Evolutionary conservation across 2,888 invertebrate genomes (phyloP).

Genomic region (Cybosia mesomella): DNA sequence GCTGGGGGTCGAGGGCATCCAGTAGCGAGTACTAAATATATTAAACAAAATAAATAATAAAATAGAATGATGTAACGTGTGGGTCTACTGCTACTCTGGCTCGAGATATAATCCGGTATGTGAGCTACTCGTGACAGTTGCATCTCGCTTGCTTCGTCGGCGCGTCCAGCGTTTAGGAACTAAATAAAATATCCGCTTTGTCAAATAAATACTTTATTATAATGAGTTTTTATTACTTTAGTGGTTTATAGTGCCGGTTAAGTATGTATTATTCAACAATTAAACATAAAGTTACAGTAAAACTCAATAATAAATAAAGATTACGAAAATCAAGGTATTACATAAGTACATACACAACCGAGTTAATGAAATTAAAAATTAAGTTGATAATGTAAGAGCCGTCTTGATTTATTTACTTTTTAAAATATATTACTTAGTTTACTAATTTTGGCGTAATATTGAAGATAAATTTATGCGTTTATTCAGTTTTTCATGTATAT

Average conservation of each 20-base stretch:
- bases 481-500: conserved; percentile 62
- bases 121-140: conserved; percentile 75
- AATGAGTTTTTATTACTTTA: conserved; percentile 79
- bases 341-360: conserved; percentile 88
- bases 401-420: conserved; percentile 58
- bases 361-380: conserved; percentile 74
- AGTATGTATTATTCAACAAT: conserved; percentile 84
- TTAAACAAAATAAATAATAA: conserved; percentile 64
- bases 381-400: conserved; percentile 68
- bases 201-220: conserved; percentile 84
- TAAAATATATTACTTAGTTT: conserved; percentile 58
- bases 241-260: conserved; percentile 81
- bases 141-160: conserved; percentile 18
- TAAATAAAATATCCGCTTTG: conserved; percentile 80
- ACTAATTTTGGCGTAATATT: conserved; percentile 80
- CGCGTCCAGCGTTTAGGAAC: conserved; percentile 54
- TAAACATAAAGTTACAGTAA: conserved; percentile 81
- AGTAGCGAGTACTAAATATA: conserved; percentile 79
- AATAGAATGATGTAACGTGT: conserved; percentile 71
- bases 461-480: conserved; percentile 74
- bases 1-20: conserved; percentile 84
- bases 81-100: conserved; percentile 74
- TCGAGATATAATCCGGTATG: conserved; percentile 78
- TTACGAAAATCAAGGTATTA: conserved; percentile 74
- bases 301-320: conserved; percentile 75